Percentiles rank a stretch among this genome's conserved stretches.
Conservation (phyloP, 2,797 vertebrate genomes). For the Gambusia yucatana region DNA sequence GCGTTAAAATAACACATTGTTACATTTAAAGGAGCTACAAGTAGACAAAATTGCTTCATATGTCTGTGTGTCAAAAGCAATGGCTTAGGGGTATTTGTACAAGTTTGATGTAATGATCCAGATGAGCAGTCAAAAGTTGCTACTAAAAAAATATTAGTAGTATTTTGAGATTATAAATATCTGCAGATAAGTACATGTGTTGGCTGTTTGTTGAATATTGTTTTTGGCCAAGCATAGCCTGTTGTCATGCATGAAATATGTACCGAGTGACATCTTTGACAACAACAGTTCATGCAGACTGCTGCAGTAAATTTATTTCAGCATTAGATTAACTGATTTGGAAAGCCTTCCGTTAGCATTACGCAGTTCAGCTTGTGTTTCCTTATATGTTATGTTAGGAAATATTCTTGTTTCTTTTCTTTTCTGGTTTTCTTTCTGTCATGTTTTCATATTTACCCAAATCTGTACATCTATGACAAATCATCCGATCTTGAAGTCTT, state of each 20-base stretch:
- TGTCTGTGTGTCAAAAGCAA: neutral
- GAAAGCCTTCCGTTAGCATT: conserved; percentile 64
- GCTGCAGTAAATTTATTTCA: conserved; percentile 67
- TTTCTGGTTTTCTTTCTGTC: neutral
- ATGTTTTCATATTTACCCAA: conserved; percentile 12
- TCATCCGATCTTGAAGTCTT: conserved; percentile 22
- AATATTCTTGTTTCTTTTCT: conserved; percentile 6
- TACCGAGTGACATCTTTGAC: conserved; percentile 57
- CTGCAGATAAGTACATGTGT: neutral
- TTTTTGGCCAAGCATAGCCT: conserved; percentile 2
- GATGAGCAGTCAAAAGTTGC: neutral
- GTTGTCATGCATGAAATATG: conserved; percentile 35
- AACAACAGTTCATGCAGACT: conserved; percentile 65
- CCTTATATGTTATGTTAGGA: conserved; percentile 47
- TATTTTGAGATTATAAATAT: neutral
- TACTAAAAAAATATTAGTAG: neutral
- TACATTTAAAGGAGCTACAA: neutral
- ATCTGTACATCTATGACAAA: conserved; percentile 20
- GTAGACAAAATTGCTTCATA: neutral
- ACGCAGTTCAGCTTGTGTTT: conserved; percentile 53
- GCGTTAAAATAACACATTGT: neutral
- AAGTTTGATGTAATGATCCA: neutral
- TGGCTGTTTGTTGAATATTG: neutral
- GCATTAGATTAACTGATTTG: conserved; percentile 66
- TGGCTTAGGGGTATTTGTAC: neutral